Base-by-base conservation (phyloP, 1,140 invertebrate species). In the Ceratina calcarata region DNA sequence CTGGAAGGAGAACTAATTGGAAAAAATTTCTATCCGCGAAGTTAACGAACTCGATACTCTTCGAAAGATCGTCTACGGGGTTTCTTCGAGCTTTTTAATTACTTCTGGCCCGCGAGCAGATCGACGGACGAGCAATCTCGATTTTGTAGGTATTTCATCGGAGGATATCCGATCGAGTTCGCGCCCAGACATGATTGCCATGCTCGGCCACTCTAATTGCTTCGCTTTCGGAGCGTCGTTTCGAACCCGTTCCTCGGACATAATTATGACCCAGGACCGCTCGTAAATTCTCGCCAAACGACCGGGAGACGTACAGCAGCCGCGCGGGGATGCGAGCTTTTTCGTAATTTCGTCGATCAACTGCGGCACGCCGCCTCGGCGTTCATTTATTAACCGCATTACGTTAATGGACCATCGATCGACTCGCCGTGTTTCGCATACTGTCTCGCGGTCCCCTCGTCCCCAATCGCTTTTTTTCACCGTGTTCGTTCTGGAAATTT, bases 211-310 rank as follows among this genome's bases (percentile, higher is more conserved):
- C 62, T 57, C 45, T 62, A 66, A 58, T 75, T 66, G 62, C 51
- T 32, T 53, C 61, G 15, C 51, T 20, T 67, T 66, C 32, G 51
- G 22, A 27, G 64, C 62, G 12, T 27, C 62, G 72, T 8, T 27
- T 24, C 24, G 13, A 22, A 45, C n/a, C 61, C n/a, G 49, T 32
- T 24, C 64, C 6, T 16, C 0, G 16, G 4, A 6, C 20, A 58
- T 75, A 67, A 58, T 67, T 66, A 57, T 67, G 55, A 49, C 32
- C 32, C 20, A n/a, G 53, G 13, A 12, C 2, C 24, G 73, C 15
- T 53, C 64, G 73, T 75, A 75, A 67, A 75, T 75, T 49, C 64
- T 57, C 22, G 62, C 1, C 32, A 15, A 66, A 66, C 72, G 51
- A 45, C 3, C 72, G n/a, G 1, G 49, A 24, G 27, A 6, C 13